Percentiles rank a stretch among this genome's conserved stretches.
Conservation (phyloP, 2,888 invertebrate genomes). For the Conchocele bisecta region DNA sequence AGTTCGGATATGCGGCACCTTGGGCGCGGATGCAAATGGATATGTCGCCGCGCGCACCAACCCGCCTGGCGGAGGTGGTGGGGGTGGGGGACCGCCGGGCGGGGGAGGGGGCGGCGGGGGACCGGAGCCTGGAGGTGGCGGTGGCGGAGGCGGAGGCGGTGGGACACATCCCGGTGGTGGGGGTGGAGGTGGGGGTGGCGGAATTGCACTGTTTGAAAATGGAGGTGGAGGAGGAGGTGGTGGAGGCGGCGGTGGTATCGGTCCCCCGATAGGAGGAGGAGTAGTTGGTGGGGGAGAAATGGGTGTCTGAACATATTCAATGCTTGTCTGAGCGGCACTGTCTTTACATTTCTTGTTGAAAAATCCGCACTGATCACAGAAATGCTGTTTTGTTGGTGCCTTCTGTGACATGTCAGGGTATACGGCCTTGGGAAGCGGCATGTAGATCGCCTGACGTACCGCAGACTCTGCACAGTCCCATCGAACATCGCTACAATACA, state of each 20-base stretch:
- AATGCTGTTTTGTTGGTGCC: slow-evolving; percentile 23
- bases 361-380: slow-evolving; percentile 57
- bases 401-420: neutral
- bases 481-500: slow-evolving; percentile 60
- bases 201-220: no score
- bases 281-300: slow-evolving; percentile 63
- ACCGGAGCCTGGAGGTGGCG: slow-evolving; percentile 64
- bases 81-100: slow-evolving; percentile 76
- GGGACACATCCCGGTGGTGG: slow-evolving; percentile 82
- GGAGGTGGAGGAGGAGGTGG: slow-evolving; percentile 49
- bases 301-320: slow-evolving; percentile 72
- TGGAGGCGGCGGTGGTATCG: slow-evolving; percentile 59
- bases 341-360: slow-evolving; percentile 46
- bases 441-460: slow-evolving; percentile 55
- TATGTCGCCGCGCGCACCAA: slow-evolving; percentile 45
- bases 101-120: slow-evolving; percentile 67
- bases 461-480: slow-evolving; percentile 66
- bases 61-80: slow-evolving; percentile 71
- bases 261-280: slow-evolving; percentile 76
- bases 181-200: slow-evolving; percentile 72
- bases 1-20: slow-evolving; percentile 84
- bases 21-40: slow-evolving; percentile 22
- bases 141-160: slow-evolving; percentile 75
- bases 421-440: slow-evolving; percentile 47
- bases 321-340: slow-evolving; percentile 45